A percentile compares a stretch with the other conserved stretches of the same genome.
These are phyloP conservation scores for Dicycla oo DNA, from an alignment of 2,888 invertebrate genomes.

Conservation along the genomic window DNA sequence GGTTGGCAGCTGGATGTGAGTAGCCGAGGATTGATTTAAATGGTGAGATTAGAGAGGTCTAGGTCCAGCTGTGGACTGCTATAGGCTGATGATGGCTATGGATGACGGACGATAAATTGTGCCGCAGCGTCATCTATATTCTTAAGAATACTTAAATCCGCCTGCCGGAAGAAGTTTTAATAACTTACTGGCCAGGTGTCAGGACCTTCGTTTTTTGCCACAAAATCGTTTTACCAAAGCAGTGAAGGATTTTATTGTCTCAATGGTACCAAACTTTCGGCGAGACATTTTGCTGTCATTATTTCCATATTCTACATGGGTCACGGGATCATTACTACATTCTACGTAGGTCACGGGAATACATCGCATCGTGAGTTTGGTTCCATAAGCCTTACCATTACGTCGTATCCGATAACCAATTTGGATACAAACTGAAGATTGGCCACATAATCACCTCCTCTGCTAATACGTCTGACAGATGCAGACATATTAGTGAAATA, in stretches of 20 bases:
- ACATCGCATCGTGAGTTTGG: neutral
- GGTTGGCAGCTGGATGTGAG: neutral
- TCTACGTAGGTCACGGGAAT: no score
- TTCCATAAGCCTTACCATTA: slow-evolving; percentile 21
- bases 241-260: no score
- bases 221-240: no score
- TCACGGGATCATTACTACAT: neutral
- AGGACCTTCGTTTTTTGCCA: neutral
- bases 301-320: neutral
- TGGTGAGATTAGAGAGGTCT: neutral
- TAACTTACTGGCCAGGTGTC: neutral
- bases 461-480: slow-evolving; percentile 46
- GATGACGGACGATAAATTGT: neutral
- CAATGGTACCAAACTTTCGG: no score
- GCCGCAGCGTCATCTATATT: neutral
- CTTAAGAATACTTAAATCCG: neutral
- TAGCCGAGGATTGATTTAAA: no score
- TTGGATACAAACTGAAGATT: slow-evolving; percentile 40
- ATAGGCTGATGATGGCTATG: neutral
- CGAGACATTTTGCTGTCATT: no score
- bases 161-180: neutral
- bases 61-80: neutral
- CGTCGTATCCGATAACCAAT: slow-evolving; percentile 6
- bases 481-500: slow-evolving; percentile 11
- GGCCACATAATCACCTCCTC: slow-evolving; percentile 49